Evolutionary conservation across 2,113 vertebrate species (phyloP), one percentile per base, ranked within the genome.

Genomic region (Scolopax mira): DNA sequence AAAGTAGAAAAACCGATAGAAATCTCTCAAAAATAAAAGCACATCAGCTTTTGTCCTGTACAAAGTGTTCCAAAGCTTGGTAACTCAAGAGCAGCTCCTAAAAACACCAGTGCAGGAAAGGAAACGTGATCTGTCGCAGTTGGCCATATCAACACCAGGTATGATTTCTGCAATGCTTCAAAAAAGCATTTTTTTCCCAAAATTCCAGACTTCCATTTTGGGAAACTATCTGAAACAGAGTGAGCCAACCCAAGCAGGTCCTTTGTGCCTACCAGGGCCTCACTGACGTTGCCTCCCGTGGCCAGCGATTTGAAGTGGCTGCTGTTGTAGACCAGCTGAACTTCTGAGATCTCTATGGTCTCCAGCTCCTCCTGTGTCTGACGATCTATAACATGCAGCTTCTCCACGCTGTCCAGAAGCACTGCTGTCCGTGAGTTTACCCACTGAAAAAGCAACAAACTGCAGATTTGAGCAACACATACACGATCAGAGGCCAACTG

Each of bases 291-390:
- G 67, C 99, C 99, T 92, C 99, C 99, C 0, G 99, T 99, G 75
- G 99, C 99, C 64, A 99, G 91, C 0, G 99, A 99, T 95, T 99
- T 99, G 97, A 99, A 99, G 93, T 99, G 99, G 94, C 99, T 99
- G 98, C 99, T 99, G 95, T 99, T 99, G 85, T 99, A 99, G 86
- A 99, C 99, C 54, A 99, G 97, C 79, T 99, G 99, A 86, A 99
- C 98, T 94, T 99, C 99, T 7, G 99, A 98, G 96, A 99, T 97
- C 97, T 99, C 99, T 39, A 99, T 55, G 1, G 97, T 99, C 97
- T 99, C 99, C 95, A 99, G 83, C 72, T 99, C 98, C 92, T 99
- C 99, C 88, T 99, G 99, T 5, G 99, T 99, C 87, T 99, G 98
- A 5, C 99, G 98, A 93, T 99, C 99, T 82, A 99, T 98, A 35